Evolutionary conservation across 2,888 invertebrate genomes (phyloP).

Genomic region (Lapara coniferarum): DNA sequence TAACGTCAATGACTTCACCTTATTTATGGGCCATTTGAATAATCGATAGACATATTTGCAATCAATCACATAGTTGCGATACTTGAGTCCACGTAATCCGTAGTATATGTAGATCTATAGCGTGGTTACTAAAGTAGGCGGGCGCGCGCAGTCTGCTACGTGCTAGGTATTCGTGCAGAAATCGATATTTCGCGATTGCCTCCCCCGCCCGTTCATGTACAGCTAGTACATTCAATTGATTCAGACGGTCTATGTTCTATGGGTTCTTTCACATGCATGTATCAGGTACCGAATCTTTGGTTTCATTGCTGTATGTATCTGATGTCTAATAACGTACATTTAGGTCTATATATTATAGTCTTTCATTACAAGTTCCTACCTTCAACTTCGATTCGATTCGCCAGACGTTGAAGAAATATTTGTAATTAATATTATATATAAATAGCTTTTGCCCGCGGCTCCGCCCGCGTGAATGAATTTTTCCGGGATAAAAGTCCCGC

Average conservation of each 20-base stretch:
- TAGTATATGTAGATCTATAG: background rate
- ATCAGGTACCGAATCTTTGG: background rate
- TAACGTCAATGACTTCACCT: slow-evolving; percentile 11
- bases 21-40: background rate
- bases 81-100: slow-evolving; percentile 14
- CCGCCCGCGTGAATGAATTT: too few species aligned
- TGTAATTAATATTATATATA: too few species aligned
- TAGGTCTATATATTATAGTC: too few species aligned
- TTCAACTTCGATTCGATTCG: too few species aligned
- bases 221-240: slow-evolving; percentile 5
- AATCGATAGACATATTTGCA: slow-evolving; percentile 14
- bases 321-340: background rate
- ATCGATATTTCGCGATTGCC: slow-evolving; percentile 73
- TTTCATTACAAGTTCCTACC: too few species aligned
- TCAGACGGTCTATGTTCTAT: slow-evolving; percentile 8
- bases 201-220: slow-evolving; percentile 40
- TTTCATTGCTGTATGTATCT: background rate
- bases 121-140: slow-evolving; percentile 14
- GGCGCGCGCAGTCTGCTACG: slow-evolving; percentile 23
- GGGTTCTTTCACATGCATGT: slow-evolving; percentile 9
- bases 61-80: slow-evolving; percentile 14
- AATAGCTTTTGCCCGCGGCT: too few species aligned
- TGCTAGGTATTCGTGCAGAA: slow-evolving; percentile 35
- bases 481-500: too few species aligned
- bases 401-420: too few species aligned